Base-by-base conservation (phyloP, 2,113 vertebrate species). In the Sorex fumeus region DNA sequence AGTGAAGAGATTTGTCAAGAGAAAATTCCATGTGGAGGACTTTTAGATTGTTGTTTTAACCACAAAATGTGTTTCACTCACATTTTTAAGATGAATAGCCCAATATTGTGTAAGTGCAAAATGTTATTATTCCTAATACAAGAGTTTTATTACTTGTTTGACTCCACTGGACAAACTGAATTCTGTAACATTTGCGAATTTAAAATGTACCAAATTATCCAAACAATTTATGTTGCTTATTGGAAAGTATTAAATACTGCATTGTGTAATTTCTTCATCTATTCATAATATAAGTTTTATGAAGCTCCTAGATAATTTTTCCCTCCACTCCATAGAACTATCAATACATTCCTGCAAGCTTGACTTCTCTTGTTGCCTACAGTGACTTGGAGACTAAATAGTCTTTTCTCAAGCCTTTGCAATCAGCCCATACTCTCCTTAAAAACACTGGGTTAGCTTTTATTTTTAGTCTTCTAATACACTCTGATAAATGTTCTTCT, bases 401-500 rank as follows among this genome's bases (percentile, higher is more conserved):
- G 90, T 83, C 64, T 90, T 81, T 96, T 96, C 27, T 96, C 85
- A 77, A 88, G 91, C 15, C 94, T 97, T 94, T 93, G 95, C 96
- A 96, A 92, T 95, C 94, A 74, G 92, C 93, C 86, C 34, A 8
- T 78, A 74, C 95, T 96, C 81, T 88, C 76, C 5, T 84, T 82
- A 43, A 64, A 93, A 97, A 95, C 93, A 82, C 72, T 23, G 76
- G 95, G 91, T 94, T 93, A 95, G 86, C 50, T 45, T 94, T 92
- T 94, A 97, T 95, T 96, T 97, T 97, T 97, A 6, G 84, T 95
- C 87, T 95, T 95, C 96, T 97, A 96, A 96, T 96, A 97, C 90
- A 90, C 84, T 3, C 90, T 96, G 96, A 97, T 97, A 96, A 98
- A 98, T 96, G 95, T 90, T 97, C 95, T 84, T 91, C 92, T 97